Percentiles rank a stretch among this genome's conserved stretches.
Evolutionary conservation across 1,140 invertebrate genomes (phyloP).

Genomic region (Anastrepha ludens): DNA sequence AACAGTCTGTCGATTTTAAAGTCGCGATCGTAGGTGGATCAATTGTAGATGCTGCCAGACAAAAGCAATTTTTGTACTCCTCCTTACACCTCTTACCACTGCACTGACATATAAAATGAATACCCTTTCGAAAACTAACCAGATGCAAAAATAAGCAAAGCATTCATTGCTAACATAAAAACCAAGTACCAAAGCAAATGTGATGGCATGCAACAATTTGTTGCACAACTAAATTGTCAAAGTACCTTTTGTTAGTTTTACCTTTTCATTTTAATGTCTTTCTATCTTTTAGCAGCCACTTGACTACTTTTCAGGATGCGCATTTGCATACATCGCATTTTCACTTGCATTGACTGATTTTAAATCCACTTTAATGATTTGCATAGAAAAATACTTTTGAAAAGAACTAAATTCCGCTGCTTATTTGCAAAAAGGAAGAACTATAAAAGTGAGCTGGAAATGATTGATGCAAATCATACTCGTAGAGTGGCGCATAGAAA

Average conservation of each 20-base stretch:
- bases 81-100: too few relatives aligned
- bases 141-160: not conserved
- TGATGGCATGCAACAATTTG: not conserved
- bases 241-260: not conserved
- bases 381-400: slow-evolving; percentile 5
- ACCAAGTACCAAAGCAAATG: not conserved
- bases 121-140: not conserved
- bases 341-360: not conserved
- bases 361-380: slow-evolving; percentile 30
- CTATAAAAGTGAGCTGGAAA: not conserved
- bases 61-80: too few relatives aligned
- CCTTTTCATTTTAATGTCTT: not conserved
- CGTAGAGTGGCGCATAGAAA: too few relatives aligned
- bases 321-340: not conserved
- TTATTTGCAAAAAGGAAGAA: too few relatives aligned
- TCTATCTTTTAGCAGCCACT: not conserved
- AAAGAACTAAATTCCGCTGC: not conserved
- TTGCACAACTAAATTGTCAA: not conserved
- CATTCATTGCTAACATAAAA: not conserved
- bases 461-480: not conserved
- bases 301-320: not conserved
- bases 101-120: not conserved
- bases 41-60: too few relatives aligned
- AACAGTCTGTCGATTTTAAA: too few relatives aligned
- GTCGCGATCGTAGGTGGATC: too few relatives aligned